Evolutionary conservation across 2,888 invertebrate species (phyloP).

Genomic region (Syritta pipiens): DNA sequence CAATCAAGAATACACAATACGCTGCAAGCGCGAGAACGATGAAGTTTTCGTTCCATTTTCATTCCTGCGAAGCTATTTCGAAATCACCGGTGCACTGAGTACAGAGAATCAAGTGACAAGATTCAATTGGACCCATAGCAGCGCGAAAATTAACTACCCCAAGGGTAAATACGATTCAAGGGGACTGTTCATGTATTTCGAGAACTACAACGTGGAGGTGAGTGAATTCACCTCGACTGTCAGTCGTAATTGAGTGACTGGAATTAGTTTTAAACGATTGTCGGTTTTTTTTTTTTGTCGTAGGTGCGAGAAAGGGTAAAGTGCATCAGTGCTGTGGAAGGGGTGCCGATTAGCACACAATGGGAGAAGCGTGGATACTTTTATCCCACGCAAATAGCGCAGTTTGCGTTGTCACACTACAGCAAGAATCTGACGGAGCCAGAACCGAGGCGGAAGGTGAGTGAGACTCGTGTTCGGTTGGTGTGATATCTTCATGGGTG

Average conservation of each 20-base stretch:
- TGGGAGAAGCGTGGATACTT: constrained; percentile 98
- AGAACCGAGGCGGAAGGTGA: constrained; percentile 84
- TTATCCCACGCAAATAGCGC: constrained; percentile 99
- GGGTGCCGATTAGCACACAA: constrained; percentile 97
- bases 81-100: constrained; percentile 91
- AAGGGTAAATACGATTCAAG: constrained; percentile 92
- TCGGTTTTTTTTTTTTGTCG: constrained; percentile 15
- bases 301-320: constrained; percentile 93
- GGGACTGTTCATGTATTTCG: constrained; percentile 97
- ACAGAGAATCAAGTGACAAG: constrained; percentile 81
- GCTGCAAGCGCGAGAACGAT: constrained; percentile 89
- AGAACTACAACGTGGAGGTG: constrained; percentile 97
- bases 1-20: constrained; percentile 91
- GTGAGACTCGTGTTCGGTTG: too few relatives aligned
- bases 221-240: constrained; percentile 13
- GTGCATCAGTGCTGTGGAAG: constrained; percentile 95
- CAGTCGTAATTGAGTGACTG: background rate
- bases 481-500: too few relatives aligned
- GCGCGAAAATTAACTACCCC: constrained; percentile 93
- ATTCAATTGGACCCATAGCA: constrained; percentile 97
- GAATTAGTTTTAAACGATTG: constrained; percentile 13
- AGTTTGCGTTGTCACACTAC: constrained; percentile 98
- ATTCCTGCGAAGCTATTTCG: constrained; percentile 95
- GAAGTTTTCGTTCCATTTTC: constrained; percentile 96
- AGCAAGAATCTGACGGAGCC: constrained; percentile 95